phyloP scores from a whole-genome alignment of 2,797 vertebrate genomes.

The Pelobates cultripes region DNA sequence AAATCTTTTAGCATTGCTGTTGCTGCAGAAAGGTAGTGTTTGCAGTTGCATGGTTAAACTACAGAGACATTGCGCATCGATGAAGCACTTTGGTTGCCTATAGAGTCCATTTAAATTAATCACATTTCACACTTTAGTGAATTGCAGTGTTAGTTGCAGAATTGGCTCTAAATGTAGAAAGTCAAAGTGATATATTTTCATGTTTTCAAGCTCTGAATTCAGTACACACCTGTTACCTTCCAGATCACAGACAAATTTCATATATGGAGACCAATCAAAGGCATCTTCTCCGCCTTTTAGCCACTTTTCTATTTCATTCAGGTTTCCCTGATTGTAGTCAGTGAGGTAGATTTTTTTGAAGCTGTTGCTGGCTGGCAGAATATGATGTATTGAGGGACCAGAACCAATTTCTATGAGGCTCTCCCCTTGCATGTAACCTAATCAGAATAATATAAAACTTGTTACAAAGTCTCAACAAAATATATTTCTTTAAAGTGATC shows the following conservation, averaged over 20 bases:
- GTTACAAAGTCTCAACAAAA: no score
- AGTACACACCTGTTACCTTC: conserved; percentile 18
- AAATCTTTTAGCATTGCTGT: no score
- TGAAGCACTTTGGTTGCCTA: no score
- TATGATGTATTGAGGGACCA: conserved; percentile 20
- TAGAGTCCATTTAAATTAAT: no score
- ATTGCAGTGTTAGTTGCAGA: no score
- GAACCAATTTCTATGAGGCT: conserved; percentile 29
- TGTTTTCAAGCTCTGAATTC: not conserved
- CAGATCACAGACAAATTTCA: conserved; percentile 32
- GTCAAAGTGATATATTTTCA: not conserved
- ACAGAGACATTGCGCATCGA: no score
- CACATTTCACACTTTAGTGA: no score
- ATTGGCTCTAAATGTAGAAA: no score
- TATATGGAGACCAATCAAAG: conserved; percentile 31
- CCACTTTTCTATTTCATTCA: conserved; percentile 24
- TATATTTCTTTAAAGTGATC: no score
- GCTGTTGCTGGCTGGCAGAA: conserved; percentile 9
- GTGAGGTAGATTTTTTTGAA: conserved; percentile 27
- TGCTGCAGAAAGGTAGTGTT: no score
- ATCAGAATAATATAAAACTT: not conserved
- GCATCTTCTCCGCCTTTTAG: conserved; percentile 1
- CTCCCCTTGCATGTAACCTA: conserved; percentile 12
- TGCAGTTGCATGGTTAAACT: no score
- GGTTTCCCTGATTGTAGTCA: conserved; percentile 24